Base-by-base conservation (phyloP, 1,140 invertebrate species). In the Orchesella cincta region DNA sequence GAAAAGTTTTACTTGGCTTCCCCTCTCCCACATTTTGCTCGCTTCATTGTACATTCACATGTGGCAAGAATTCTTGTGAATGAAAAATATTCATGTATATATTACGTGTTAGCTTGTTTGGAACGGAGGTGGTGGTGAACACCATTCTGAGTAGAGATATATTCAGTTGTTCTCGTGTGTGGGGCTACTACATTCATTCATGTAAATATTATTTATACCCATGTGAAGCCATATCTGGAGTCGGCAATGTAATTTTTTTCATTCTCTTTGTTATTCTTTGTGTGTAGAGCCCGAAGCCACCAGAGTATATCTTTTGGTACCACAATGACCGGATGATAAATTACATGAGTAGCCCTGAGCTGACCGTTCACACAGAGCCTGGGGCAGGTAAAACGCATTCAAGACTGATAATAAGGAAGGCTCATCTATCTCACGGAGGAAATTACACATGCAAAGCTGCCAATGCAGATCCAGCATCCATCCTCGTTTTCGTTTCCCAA, bases 251-350 rank as follows among this genome's bases (percentile, higher is more conserved):
- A n/a, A n/a, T n/a, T n/a, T n/a, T n/a, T 16, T 74, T 16, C 51
- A 18, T 77, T 1, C 39, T 78, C 71, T 26, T 36, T 8, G 3
- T 67, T 76, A 39, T 74, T 20, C 29, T 89, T 88, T n/a, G n/a
- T n/a, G n/a, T n/a, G 18, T 88, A 94, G 93, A 94, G 93, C 84
- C 93, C 93, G 51, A 93, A 92, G 81, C 93, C 93, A 70, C 93
- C 93, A 29, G 93, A 94, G 85, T 95, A 93, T 87, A 93, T 95
- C 70, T 94, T 94, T 87, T 94, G 93, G 93, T 94, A 93, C 86
- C 93, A 95, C 83, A 84, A 86, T 79, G 83, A 85, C 8, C 78
- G 81, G 39, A 86, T 86, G 85, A 85, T 86, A 77, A 86, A 86
- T 78, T 85, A 84, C 76, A 84, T 84, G 76, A 81, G 62, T 52